Conservation (phyloP, 2,113 vertebrate genomes). For the Halcyon malimbica region DNA sequence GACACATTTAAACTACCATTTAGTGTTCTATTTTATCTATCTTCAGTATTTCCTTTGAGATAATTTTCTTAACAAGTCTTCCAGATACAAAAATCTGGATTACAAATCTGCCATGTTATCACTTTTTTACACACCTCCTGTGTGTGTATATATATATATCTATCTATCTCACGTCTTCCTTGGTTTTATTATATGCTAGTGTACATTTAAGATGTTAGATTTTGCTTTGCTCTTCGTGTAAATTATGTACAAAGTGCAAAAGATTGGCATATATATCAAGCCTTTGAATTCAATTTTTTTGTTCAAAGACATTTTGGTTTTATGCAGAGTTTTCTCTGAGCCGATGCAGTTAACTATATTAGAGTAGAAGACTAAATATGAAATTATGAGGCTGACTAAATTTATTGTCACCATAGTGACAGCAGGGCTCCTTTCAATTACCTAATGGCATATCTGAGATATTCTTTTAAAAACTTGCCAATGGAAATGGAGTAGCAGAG, state of each 20-base stretch:
- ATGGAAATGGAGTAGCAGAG: not conserved
- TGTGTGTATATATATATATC: not conserved
- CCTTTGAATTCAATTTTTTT: not conserved
- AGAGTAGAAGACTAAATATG: not conserved
- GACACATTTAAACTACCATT: not conserved
- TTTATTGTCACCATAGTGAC: not conserved
- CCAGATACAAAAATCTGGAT: not conserved
- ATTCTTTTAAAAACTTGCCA: not conserved
- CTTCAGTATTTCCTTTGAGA: not conserved
- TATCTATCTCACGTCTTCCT: not conserved
- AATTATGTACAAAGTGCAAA: not conserved
- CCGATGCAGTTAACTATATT: not conserved
- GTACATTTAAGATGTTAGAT: not conserved
- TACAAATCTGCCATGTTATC: not conserved
- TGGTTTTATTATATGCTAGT: not conserved
- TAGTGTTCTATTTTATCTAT: not conserved
- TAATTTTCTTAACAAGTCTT: not conserved
- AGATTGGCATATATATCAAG: not conserved
- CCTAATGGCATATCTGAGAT: not conserved
- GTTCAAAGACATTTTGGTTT: not conserved
- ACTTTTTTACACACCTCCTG: not conserved
- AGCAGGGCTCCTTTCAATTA: not conserved
- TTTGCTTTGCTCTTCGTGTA: not conserved
- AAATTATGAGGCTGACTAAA: not conserved
- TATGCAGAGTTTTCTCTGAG: not conserved